A percentile compares a stretch with the other conserved stretches of the same genome.
phyloP scores from a whole-genome alignment of 2,888 invertebrate genomes.

The Meiosimyza platycephala region DNA sequence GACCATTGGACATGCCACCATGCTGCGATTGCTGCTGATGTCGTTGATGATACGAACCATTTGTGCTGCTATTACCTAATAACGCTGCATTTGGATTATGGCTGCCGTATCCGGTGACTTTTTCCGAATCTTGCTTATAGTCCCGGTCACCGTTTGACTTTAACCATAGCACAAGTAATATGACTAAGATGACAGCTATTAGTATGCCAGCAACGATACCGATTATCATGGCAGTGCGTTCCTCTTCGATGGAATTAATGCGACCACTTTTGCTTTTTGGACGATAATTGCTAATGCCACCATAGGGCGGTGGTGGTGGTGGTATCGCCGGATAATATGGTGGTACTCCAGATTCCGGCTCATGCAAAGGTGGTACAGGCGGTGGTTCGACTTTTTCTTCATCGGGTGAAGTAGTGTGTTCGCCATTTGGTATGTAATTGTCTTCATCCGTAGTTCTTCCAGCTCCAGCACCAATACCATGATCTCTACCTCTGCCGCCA shows the following conservation, averaged over 20 bases:
- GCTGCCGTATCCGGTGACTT: constrained; percentile 72
- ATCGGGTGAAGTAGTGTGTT: constrained; percentile 56
- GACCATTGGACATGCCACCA: constrained; percentile 55
- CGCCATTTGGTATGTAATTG: constrained; percentile 45
- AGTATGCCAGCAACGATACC: constrained; percentile 91
- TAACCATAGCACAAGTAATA: constrained; percentile 90
- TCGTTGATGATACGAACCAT: constrained; percentile 67
- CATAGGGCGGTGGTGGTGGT: constrained; percentile 59
- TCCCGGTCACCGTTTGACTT: constrained; percentile 87
- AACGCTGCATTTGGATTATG: constrained; percentile 85
- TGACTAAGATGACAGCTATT: constrained; percentile 90
- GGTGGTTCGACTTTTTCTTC: constrained; percentile 48
- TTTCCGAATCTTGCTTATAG: constrained; percentile 92
- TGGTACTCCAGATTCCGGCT: constrained; percentile 50
- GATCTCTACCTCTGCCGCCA: constrained; percentile 36
- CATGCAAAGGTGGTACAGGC: constrained; percentile 47
- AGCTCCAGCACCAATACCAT: constrained; percentile 39
- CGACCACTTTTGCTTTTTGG: constrained; percentile 68
- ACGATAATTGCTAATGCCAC: constrained; percentile 62
- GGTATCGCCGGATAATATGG: constrained; percentile 55
- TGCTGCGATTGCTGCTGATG: constrained; percentile 55
- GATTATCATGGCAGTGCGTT: constrained; percentile 82
- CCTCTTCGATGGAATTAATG: constrained; percentile 77
- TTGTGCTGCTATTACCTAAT: constrained; percentile 73
- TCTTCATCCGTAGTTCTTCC: constrained; percentile 43